Evolutionary conservation across 2,797 vertebrate genomes (phyloP).

Genomic region (Borostomias antarcticus): DNA sequence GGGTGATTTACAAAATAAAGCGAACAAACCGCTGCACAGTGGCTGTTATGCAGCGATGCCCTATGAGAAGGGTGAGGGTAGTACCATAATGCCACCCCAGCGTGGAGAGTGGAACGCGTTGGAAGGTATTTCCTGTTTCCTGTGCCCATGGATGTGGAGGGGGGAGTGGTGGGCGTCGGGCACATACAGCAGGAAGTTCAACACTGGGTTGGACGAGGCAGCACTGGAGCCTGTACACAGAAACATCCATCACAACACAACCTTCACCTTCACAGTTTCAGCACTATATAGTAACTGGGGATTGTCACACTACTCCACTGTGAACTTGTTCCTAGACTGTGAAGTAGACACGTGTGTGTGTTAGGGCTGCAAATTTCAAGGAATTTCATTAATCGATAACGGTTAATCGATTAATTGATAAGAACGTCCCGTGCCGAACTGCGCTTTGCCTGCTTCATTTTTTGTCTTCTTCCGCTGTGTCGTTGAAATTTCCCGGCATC

Average conservation of each 20-base stretch:
- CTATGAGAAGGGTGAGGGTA: background rate
- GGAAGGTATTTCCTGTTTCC: slow-evolving; percentile 80
- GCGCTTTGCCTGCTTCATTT: no score
- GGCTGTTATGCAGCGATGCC: background rate
- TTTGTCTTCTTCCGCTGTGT: no score
- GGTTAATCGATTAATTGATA: no score
- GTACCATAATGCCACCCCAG: slow-evolving; percentile 98
- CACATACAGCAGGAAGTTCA: slow-evolving; percentile 95
- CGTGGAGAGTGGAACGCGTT: slow-evolving; percentile 97
- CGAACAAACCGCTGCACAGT: no score
- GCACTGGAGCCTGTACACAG: slow-evolving; percentile 87
- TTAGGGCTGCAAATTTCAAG: no score
- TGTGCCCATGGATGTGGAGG: slow-evolving; percentile 87
- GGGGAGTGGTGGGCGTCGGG: slow-evolving; percentile 91
- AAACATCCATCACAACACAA: background rate
- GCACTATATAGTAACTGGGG: background rate
- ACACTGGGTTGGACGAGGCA: slow-evolving; percentile 90
- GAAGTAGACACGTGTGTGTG: no score
- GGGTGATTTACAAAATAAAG: background rate
- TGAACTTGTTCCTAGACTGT: no score
- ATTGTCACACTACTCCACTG: no score
- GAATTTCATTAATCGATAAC: no score
- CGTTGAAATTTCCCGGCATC: no score
- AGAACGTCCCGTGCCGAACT: no score
- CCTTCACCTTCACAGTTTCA: background rate